Evolutionary conservation across 2,888 invertebrate genomes (phyloP), one percentile per base, ranked within the genome.

Genomic region (Stomorhina lunata): DNA sequence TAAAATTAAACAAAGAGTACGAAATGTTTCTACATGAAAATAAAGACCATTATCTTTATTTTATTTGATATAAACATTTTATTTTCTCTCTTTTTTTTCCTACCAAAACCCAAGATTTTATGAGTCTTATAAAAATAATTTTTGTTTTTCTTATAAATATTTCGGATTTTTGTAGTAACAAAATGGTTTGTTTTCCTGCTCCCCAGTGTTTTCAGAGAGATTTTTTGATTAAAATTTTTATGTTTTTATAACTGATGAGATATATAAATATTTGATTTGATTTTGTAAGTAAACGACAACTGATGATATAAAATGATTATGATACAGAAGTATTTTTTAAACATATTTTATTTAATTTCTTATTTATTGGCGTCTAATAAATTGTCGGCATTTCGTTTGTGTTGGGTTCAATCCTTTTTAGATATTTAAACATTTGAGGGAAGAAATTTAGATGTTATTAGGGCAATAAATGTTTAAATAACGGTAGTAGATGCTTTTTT

Each of bases 291-390:
- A 17, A 77, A 53, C 34, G 40, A 37, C n/a, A 22, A 10, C 43
- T 45, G 40, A 72, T 81, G 61, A 68, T 72, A 72, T 81, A 81
- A 81, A 81, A 68, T 72, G 66, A 81, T 81, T 72, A 81, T 81
- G 77, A 77, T 77, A 50, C 68, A 77, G 72, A 77, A 81, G 77
- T 81, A 61, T 57, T 17, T 43, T 63, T 20, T 65, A 29, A n/a
- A n/a, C n/a, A n/a, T 77, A 22, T 32, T 12, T 29, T 15, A 53
- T 50, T 29, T 22, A 0, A 55, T 43, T 22, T n/a, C n/a, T 55
- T 17, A 27, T 73, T 63, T 69, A 48, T 48, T 61, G 61, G 15
- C 25, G 32, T 43, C 2, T 61, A 43, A 69, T 66, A 61, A 77
- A 69, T 32, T 43, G 61, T 50, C 77, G 68, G 68, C 68, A 68